Conservation (phyloP, 2,888 invertebrate species). For the Hemaris fuciformis region DNA sequence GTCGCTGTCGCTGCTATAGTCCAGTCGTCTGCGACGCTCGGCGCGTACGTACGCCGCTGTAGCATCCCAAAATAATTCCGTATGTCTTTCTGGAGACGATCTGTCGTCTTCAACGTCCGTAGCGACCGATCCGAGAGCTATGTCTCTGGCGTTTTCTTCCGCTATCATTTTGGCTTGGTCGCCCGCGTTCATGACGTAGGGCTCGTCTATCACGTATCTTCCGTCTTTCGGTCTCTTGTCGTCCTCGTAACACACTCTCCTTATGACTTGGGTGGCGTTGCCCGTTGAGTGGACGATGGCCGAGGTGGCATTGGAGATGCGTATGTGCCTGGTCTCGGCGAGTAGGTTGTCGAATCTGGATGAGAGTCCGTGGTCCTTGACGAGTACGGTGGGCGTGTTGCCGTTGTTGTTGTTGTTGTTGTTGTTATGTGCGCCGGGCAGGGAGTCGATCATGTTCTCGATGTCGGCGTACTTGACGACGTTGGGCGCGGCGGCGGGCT, state of each 20-base stretch:
- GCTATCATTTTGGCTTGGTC: slow-evolving; percentile 59
- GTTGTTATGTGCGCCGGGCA: slow-evolving; percentile 47
- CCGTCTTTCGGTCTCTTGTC: slow-evolving; percentile 45
- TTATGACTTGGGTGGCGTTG: slow-evolving; percentile 70
- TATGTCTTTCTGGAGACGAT: slow-evolving; percentile 64
- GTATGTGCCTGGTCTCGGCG: slow-evolving; percentile 60
- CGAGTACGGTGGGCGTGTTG: slow-evolving; percentile 56
- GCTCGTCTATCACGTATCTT: slow-evolving; percentile 57
- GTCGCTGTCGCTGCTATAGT: slow-evolving; percentile 74
- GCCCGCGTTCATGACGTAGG: slow-evolving; percentile 52
- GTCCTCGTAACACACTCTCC: slow-evolving; percentile 64
- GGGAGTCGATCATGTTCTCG: slow-evolving; percentile 62
- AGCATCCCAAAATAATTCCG: slow-evolving; percentile 74
- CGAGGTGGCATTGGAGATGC: slow-evolving; percentile 59
- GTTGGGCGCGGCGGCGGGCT: slow-evolving; percentile 38
- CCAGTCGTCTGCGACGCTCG: slow-evolving; percentile 55
- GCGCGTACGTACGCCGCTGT: slow-evolving; percentile 65
- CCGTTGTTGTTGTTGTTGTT: too few species aligned
- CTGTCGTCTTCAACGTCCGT: slow-evolving; percentile 54
- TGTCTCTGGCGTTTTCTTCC: slow-evolving; percentile 61
- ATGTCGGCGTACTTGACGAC: slow-evolving; percentile 62
- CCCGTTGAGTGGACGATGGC: slow-evolving; percentile 65
- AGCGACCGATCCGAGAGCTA: slow-evolving; percentile 51
- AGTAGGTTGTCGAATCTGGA: slow-evolving; percentile 62
- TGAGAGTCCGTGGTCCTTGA: slow-evolving; percentile 61